These are phyloP conservation scores for Drosophila punjabiensis DNA, from an alignment of 1,140 invertebrate genomes.

Conservation along the genomic window DNA sequence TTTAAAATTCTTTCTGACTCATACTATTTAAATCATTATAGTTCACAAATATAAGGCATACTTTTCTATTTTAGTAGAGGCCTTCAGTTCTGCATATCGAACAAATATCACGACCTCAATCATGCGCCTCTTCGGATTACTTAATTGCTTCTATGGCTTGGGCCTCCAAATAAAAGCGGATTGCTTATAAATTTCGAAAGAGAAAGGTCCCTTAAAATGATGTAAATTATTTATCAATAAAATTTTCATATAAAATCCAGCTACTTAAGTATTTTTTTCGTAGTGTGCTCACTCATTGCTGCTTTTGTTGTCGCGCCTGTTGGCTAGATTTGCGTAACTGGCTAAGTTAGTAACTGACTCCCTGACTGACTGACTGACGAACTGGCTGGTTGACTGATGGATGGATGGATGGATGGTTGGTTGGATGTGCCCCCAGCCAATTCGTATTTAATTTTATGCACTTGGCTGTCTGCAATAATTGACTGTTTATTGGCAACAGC, in stretches of 20 bases:
- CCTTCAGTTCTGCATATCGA: constrained; percentile 11
- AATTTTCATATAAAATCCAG: not conserved
- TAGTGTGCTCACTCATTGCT: constrained; percentile 21
- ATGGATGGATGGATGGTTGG: constrained; percentile 30
- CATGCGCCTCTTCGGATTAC: constrained; percentile 12
- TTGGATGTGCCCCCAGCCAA: constrained; percentile 60
- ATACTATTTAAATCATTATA: not conserved
- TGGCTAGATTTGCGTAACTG: constrained; percentile 75
- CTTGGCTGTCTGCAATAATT: constrained; percentile 69
- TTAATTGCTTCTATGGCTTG: constrained; percentile 9
- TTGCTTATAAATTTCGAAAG: not conserved
- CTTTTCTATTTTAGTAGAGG: constrained; percentile 6
- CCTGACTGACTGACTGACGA: constrained; percentile 27
- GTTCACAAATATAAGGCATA: not conserved
- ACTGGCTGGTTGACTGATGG: too few relatives aligned
- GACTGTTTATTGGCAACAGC: constrained; percentile 79
- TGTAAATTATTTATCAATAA: not conserved
- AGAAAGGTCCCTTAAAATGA: not conserved
- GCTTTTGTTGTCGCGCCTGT: constrained; percentile 44
- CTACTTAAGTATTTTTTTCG: constrained; percentile 11
- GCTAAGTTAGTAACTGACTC: constrained; percentile 28
- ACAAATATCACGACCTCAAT: constrained; percentile 16
- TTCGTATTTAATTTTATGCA: constrained; percentile 74
- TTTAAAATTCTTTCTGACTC: not conserved
- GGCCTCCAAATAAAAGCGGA: too few relatives aligned